A percentile compares a stretch with the other conserved stretches of the same genome.
Conservation (phyloP, 2,797 vertebrate genomes). For the Betta splendens region DNA sequence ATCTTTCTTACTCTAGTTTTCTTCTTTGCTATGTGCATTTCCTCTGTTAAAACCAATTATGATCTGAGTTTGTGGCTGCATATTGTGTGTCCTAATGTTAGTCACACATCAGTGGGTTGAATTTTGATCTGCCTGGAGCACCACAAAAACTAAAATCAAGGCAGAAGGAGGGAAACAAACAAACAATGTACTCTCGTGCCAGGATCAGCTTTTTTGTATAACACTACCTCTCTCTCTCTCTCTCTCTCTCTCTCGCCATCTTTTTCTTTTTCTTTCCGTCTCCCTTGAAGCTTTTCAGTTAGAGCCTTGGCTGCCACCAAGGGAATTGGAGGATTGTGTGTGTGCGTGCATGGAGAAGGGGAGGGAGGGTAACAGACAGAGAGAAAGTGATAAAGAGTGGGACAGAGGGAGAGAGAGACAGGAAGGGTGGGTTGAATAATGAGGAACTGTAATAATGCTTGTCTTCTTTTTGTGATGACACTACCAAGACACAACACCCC, state of each 20-base stretch:
- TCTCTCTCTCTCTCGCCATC: constrained; percentile 17
- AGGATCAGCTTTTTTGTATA: constrained; percentile 43
- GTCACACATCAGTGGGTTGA: constrained; percentile 79
- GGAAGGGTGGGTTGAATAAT: constrained; percentile 63
- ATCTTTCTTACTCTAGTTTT: constrained; percentile 10
- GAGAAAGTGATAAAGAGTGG: constrained; percentile 29
- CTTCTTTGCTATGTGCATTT: constrained; percentile 71
- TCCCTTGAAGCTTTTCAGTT: constrained; percentile 75
- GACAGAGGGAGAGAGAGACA: constrained; percentile 29
- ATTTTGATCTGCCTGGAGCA: constrained; percentile 79
- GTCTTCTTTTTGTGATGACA: constrained; percentile 59
- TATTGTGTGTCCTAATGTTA: constrained; percentile 79
- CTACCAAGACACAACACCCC: constrained; percentile 38
- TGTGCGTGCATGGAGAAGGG: constrained; percentile 59
- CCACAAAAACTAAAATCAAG: constrained; percentile 70
- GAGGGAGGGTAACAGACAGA: constrained; percentile 45
- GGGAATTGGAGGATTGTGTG: constrained; percentile 65
- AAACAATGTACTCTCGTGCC: constrained; percentile 71
- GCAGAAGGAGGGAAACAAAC: constrained; percentile 59
- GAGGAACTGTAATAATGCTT: constrained; percentile 61
- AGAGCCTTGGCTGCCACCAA: constrained; percentile 61
- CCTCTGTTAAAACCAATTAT: constrained; percentile 81
- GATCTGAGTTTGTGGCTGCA: constrained; percentile 75
- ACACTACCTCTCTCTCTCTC: constrained; percentile 41
- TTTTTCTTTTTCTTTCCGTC: constrained; percentile 50